Percentiles rank a stretch among this genome's conserved stretches.
These are phyloP conservation scores for Pagetopsis macropterus DNA, from an alignment of 2,797 vertebrate genomes.

Conservation along the genomic window DNA sequence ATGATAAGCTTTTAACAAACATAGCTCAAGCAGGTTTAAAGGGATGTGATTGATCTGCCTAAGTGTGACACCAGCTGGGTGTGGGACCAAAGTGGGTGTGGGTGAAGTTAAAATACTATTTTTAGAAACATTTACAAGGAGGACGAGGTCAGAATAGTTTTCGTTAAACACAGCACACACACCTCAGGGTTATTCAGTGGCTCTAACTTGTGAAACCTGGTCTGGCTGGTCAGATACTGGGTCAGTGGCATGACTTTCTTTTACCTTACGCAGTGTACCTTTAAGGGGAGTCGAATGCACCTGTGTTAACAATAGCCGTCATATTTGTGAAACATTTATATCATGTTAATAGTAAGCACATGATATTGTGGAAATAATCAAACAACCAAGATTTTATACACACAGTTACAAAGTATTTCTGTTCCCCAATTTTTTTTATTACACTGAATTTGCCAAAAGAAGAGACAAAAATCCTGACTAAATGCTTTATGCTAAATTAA, in stretches of 20 bases:
- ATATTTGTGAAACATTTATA: too few species aligned
- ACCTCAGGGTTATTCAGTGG: conserved; percentile 53
- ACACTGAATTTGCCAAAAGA: too few species aligned
- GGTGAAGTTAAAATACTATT: conserved; percentile 45
- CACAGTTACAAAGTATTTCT: too few species aligned
- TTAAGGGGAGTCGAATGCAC: too few species aligned
- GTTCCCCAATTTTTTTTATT: too few species aligned
- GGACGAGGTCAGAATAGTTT: conserved; percentile 62
- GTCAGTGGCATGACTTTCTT: conserved; percentile 1
- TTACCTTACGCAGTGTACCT: too few species aligned
- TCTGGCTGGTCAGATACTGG: conserved; percentile 29
- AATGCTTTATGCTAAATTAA: too few species aligned
- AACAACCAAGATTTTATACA: too few species aligned
- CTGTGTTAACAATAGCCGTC: too few species aligned
- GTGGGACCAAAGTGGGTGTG: conserved; percentile 22
- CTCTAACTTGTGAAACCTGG: conserved; percentile 48
- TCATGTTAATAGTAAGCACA: too few species aligned
- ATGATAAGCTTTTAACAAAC: conserved; percentile 17
- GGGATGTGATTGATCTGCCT: conserved; percentile 20
- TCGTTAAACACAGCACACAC: conserved; percentile 47
- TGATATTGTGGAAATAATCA: too few species aligned
- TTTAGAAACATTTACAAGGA: conserved; percentile 63
- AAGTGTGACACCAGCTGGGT: conserved; percentile 41
- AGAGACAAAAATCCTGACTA: too few species aligned
- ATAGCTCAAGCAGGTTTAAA: background rate